Base-by-base conservation (phyloP, 2,888 invertebrate genomes). In the Drosophila nr. fundita region DNA sequence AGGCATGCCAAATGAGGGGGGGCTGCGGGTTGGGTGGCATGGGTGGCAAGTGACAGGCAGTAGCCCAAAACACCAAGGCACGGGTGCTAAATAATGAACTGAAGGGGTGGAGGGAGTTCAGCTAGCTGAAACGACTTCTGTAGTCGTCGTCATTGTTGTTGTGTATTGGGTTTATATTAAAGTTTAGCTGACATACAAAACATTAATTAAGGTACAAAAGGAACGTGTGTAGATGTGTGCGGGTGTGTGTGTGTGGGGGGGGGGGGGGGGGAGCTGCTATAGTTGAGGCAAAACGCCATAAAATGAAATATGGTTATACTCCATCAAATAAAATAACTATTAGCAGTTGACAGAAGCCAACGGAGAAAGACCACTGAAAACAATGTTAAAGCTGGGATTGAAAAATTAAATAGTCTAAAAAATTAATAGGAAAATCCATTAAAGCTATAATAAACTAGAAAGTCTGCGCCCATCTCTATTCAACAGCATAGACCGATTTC, bases 1-100 rank as follows among this genome's bases (percentile, higher is more conserved):
- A 84, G 84, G 87, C 81, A 77, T 69, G 77, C 72, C 66, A 78
- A 62, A 68, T 48, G 49, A 49, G 2, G 15, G 18, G 18, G 27
- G 15, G n/a, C 21, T 48, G 49, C 15, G 5, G 21, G 10, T 7
- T 27, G 36, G 54, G 21, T 11, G 45, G 48, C 15, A 48, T 29
- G 11, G 48, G 54, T 24, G 36, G 64, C 69, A 59, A 40, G 38
- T 64, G 64, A 65, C 53, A 65, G 38, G n/a, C 24, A 55, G 36
- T 55, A 21, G 24, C 32, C 45, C 34, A 45, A 34, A 32, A 48
- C 42, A 54, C 13, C 34, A 7, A 4, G 18, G 24, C 10, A 24
- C 24, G 34, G 36, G 48, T 48, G 48, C 54, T 57, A 50, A 62
- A 63, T 78, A 78, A 78, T 72, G 64, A 71, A 68, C 49, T 54